Evolutionary conservation across 2,888 invertebrate species (phyloP), one percentile per base, ranked within the genome.

Genomic region (Buathra laborator): DNA sequence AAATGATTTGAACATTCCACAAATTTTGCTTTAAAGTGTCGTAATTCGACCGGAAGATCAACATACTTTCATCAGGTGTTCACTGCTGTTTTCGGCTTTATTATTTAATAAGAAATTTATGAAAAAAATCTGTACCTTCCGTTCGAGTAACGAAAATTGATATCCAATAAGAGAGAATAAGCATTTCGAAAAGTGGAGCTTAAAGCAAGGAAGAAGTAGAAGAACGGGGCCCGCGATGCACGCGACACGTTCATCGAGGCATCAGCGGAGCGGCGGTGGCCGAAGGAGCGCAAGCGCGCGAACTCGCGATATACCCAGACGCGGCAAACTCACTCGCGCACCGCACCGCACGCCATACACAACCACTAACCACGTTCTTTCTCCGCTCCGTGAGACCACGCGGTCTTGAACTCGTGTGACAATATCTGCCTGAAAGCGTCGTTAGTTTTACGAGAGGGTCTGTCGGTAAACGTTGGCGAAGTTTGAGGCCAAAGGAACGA

Each of bases 261-360:
- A 56, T 44, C 51, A 78, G 77, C 51, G 84, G 64, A 46, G 70
- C 77, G 83, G 83, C 86, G 82, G 86, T 84, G 85, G 83, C 70
- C 76, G 85, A 68, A 85, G 86, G 88, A 87, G 91, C 93, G 93
- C 93, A 93, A 89, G 93, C 93, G 93, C 91, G 90, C 89, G 88
- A 90, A 90, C 90, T 89, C 92, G 91, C 92, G 93, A 91, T 91
- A 92, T 90, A 90, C 90, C 92, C 89, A 90, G 92, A 90, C 90
- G 93, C 91, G 92, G 90, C 89, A 91, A 92, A 92, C 92, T 92
- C 93, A 94, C 93, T 94, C 93, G 93, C 93, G 93, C 92, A 92
- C 92, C 92, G 93, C 91, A 93, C 92, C 90, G 94, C 93, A 93
- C 91, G 93, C 91, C 91, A 93, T 91, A 93, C 93, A 92, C 93